A percentile compares a stretch with the other conserved stretches of the same genome.
phyloP scores from a whole-genome alignment of 2,888 invertebrate genomes.

The Acleris holmiana region DNA sequence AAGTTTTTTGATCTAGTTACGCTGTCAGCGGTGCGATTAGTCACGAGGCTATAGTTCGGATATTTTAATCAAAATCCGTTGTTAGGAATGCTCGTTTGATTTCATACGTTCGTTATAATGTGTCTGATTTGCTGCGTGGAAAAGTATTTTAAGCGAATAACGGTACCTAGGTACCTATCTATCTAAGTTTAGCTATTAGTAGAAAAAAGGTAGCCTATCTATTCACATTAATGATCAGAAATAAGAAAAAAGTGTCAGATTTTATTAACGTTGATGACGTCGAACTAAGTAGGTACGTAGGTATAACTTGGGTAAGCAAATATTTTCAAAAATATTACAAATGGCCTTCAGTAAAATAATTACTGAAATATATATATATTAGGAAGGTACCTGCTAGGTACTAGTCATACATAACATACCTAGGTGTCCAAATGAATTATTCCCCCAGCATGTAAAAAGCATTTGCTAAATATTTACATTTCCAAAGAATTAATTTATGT shows the following conservation, averaged over 20 bases:
- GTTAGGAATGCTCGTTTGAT: conserved; percentile 18
- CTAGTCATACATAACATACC: too few species aligned
- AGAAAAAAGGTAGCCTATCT: too few species aligned
- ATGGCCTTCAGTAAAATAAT: not conserved
- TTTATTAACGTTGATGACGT: too few species aligned
- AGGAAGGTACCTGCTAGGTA: too few species aligned
- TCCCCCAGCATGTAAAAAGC: too few species aligned
- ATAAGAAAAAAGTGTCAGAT: too few species aligned
- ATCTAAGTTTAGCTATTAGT: too few species aligned
- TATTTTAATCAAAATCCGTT: conserved; percentile 36
- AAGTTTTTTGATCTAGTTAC: conserved; percentile 63
- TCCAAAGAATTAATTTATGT: not conserved
- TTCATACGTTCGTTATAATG: conserved; percentile 14
- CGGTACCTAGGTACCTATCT: too few species aligned
- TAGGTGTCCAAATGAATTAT: not conserved
- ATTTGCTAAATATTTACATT: not conserved
- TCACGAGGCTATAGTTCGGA: conserved; percentile 44
- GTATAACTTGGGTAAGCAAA: not conserved
- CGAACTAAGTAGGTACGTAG: not conserved
- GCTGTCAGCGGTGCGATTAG: conserved; percentile 57
- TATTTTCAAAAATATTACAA: not conserved
- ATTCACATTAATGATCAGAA: too few species aligned
- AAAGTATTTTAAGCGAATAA: too few species aligned
- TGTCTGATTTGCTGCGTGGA: not conserved
- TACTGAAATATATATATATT: not conserved